A percentile compares a stretch with the other conserved stretches of the same genome.
These are phyloP conservation scores for Apostichopus californicus DNA, from an alignment of 35 echinoderm and acorn worm species.

Conservation along the genomic window DNA sequence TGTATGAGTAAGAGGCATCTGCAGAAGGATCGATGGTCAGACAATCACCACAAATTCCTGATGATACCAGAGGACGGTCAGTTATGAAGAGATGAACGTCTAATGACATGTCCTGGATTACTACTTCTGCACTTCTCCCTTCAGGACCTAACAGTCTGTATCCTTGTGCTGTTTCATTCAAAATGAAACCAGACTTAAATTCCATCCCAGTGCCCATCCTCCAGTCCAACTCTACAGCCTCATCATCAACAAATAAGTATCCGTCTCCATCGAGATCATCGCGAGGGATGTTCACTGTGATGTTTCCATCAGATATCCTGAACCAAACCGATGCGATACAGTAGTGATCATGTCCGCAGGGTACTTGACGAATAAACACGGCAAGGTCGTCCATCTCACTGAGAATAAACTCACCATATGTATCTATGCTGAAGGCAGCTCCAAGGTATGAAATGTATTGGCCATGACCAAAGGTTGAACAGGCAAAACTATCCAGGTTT, in stretches of 20 bases:
- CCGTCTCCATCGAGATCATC: constrained; percentile 44
- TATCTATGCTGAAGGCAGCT: constrained; percentile 60
- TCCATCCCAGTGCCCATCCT: constrained; percentile 12
- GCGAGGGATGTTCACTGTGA: constrained; percentile 55
- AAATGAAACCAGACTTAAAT: constrained; percentile 42
- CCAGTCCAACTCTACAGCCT: constrained; percentile 17
- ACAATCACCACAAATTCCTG: constrained; percentile 67
- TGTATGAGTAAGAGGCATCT: not conserved
- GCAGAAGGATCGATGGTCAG: not conserved
- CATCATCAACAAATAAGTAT: constrained; percentile 51
- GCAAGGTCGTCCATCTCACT: constrained; percentile 27
- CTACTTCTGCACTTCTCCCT: constrained; percentile 45
- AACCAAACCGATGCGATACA: constrained; percentile 82
- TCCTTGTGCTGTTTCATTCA: constrained; percentile 39
- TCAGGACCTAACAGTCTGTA: constrained; percentile 46
- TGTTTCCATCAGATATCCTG: constrained; percentile 28
- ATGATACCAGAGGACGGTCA: constrained; percentile 27
- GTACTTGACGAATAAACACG: constrained; percentile 74
- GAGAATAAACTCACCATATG: constrained; percentile 71
- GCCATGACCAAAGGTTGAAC: constrained; percentile 76
- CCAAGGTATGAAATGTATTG: constrained; percentile 85
- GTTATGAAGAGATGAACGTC: constrained; percentile 49
- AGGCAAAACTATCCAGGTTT: constrained; percentile 24
- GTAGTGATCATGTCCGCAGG: constrained; percentile 49
- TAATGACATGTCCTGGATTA: constrained; percentile 41